Percentiles rank a stretch among this genome's conserved stretches.
Conservation (phyloP, 2,888 invertebrate species). For the Mythimna impura region DNA sequence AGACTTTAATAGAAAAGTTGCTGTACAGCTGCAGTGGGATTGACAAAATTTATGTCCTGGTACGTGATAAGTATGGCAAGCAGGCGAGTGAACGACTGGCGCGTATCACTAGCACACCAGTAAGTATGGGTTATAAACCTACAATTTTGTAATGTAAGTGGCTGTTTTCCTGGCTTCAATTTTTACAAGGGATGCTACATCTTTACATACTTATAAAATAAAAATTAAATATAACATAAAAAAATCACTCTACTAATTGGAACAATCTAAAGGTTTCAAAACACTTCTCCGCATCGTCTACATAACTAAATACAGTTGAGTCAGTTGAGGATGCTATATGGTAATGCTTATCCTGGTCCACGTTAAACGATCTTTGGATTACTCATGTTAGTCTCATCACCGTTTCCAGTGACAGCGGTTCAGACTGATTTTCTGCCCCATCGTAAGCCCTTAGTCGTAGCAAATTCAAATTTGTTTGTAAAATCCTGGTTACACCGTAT, state of each 20-base stretch:
- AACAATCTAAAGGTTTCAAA: no score
- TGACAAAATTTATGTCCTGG: conserved; percentile 68
- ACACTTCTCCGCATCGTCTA: no score
- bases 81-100: conserved; percentile 59
- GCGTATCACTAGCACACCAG: conserved; percentile 60
- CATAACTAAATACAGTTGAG: no score
- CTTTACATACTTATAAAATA: not conserved
- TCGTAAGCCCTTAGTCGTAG: not conserved
- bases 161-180: not conserved
- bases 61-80: conserved; percentile 65
- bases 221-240: no score
- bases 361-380: not conserved
- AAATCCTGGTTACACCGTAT: not conserved
- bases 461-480: not conserved
- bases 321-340: no score
- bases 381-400: not conserved
- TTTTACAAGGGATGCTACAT: not conserved
- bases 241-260: no score
- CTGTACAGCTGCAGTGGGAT: conserved; percentile 66
- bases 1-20: conserved; percentile 72
- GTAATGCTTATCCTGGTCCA: no score
- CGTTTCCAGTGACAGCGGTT: not conserved
- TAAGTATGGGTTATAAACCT: conserved; percentile 48
- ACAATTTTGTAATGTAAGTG: not conserved
- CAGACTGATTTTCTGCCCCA: not conserved